phyloP scores from a whole-genome alignment of 1,140 invertebrate genomes.

The Achroia grisella region DNA sequence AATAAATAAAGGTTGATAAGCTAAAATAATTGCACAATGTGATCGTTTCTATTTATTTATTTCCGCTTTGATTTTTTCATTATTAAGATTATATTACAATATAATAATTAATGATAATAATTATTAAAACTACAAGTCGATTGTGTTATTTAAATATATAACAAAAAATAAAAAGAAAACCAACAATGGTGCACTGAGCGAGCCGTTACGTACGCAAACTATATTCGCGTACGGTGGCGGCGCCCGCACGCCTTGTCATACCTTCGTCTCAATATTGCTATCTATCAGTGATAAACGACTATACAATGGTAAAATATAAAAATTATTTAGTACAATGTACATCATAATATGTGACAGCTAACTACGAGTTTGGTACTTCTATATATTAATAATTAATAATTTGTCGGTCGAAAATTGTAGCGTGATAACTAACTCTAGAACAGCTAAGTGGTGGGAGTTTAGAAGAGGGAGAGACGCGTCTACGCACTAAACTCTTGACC shows the following conservation, averaged over 20 bases:
- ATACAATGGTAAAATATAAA: conserved; percentile 72
- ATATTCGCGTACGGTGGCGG: conserved; percentile 16
- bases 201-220: conserved; percentile 24
- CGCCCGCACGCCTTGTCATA: conserved; percentile 41
- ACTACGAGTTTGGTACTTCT: conserved; percentile 70
- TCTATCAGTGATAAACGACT: conserved; percentile 53
- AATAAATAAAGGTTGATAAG: background rate
- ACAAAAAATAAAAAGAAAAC: conserved; percentile 63
- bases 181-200: conserved; percentile 50
- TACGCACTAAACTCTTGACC: conserved; percentile 32
- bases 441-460: conserved; percentile 50
- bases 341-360: conserved; percentile 71
- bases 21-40: conserved; percentile 29
- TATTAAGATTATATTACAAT: conserved; percentile 73
- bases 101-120: conserved; percentile 73
- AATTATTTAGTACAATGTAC: conserved; percentile 61
- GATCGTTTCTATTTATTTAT: conserved; percentile 66
- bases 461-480: conserved; percentile 33
- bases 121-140: conserved; percentile 70
- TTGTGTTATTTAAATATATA: conserved; percentile 73
- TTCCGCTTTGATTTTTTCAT: conserved; percentile 71
- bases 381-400: conserved; percentile 47
- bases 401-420: conserved; percentile 34
- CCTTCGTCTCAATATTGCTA: conserved; percentile 53
- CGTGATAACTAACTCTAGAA: conserved; percentile 50